Evolutionary conservation across 1,140 invertebrate genomes (phyloP), one percentile per base, ranked within the genome.

Genomic region (Periplaneta americana): DNA sequence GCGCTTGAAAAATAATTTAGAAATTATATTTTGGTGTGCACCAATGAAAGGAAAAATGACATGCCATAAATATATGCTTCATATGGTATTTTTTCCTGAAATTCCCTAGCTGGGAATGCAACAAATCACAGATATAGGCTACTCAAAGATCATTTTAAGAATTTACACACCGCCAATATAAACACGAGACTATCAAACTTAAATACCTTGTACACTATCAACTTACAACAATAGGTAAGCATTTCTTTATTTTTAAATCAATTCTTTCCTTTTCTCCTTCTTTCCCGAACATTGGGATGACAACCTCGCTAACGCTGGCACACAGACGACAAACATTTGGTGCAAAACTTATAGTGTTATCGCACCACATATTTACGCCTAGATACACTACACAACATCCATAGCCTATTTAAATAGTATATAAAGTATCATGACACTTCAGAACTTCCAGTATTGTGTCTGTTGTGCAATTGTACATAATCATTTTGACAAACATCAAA

Each of bases 241-340:
- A 83, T 37, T 82, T 83, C 33, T 82, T 83, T 5, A 83, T 83
- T 80, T 83, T 83, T 32, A 79, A 35, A n/a, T 83, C 82, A 32
- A 83, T 36, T 32, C 82, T 83, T 28, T 80, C 83, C 77, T 83
- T 83, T 31, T 82, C 82, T 17, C 74, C 80, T 31, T 74, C 82
- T 78, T 82, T 82, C 11, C 81, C 82, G 83, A 83, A 83, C 75
- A 83, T 82, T 31, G 82, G 82, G n/a, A 83, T 81, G 5, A 83
- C 39, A 79, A 82, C 78, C 81, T 83, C 82, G 79, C 83, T 75
- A 35, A 81, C 37, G 34, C 79, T 83, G 22, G 83, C 83, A 80
- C 83, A 83, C 48, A 83, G 81, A 66, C 83, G 83, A 74, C 83
- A 83, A 79, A 83, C 80, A 77, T 82, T 83, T 39, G 77, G 48